phyloP scores from a whole-genome alignment of 2,888 invertebrate genomes.

The Drosophila sordidula region DNA sequence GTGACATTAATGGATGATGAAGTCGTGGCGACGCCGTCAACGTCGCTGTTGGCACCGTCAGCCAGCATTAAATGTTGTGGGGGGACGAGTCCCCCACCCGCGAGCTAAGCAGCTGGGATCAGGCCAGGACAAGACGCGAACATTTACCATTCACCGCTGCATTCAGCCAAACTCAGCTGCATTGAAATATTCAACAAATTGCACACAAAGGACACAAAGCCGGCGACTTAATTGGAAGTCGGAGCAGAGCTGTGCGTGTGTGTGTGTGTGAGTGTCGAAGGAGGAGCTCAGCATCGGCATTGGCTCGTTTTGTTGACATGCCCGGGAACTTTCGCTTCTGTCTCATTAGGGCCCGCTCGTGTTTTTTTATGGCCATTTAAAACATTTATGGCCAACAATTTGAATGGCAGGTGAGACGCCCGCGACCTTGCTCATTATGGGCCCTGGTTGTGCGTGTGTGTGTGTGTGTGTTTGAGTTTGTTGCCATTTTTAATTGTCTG shows the following conservation, averaged over 20 bases:
- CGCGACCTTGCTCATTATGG: conserved; percentile 66
- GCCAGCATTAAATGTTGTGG: conserved; percentile 12
- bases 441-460: conserved; percentile 8
- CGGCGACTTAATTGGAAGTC: conserved; percentile 34
- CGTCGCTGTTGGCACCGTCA: conserved; percentile 16
- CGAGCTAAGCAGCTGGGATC: no score
- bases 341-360: conserved; percentile 40
- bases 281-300: conserved; percentile 20
- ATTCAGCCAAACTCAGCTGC: conserved; percentile 19
- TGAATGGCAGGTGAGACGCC: conserved; percentile 68
- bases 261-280: accelerated
- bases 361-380: conserved; percentile 71
- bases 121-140: not conserved
- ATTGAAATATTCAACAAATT: conserved; percentile 48
- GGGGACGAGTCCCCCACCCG: not conserved
- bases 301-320: conserved; percentile 47
- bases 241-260: not conserved
- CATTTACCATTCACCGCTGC: not conserved
- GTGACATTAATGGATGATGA: conserved; percentile 79
- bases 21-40: conserved; percentile 49
- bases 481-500: conserved; percentile 42
- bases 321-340: conserved; percentile 24
- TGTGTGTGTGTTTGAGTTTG: conserved; percentile 26
- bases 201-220: conserved; percentile 47
- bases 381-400: conserved; percentile 74